phyloP scores from a whole-genome alignment of 2,888 invertebrate species.

The Anarsia innoxiella region DNA sequence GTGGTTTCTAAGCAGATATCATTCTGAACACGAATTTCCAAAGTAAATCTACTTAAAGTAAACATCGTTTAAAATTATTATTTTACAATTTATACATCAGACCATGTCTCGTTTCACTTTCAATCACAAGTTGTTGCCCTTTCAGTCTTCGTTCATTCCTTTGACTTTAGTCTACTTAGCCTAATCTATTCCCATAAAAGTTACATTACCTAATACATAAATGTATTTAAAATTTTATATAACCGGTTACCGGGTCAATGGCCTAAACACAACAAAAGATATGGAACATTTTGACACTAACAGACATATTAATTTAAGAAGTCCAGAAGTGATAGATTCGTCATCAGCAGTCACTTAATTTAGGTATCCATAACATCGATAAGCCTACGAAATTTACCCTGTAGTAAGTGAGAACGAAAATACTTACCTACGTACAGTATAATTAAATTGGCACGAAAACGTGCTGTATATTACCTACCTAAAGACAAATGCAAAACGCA shows the following conservation, averaged over 20 bases:
- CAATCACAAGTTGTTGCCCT: constrained; percentile 66
- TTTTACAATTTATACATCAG: constrained; percentile 49
- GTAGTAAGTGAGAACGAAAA: constrained; percentile 60
- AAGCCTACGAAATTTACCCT: constrained; percentile 48
- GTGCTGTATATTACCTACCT: constrained; percentile 33
- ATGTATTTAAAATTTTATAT: background rate
- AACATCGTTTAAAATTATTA: constrained; percentile 17
- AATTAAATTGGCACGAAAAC: constrained; percentile 57
- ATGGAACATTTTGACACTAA: too few relatives aligned
- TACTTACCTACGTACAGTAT: constrained; percentile 48
- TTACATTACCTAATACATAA: background rate
- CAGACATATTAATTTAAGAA: too few relatives aligned
- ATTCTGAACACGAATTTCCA: constrained; percentile 53
- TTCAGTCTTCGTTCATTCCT: constrained; percentile 63
- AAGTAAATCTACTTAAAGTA: constrained; percentile 24
- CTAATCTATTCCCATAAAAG: background rate
- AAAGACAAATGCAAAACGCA: constrained; percentile 31
- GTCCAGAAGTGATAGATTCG: too few relatives aligned
- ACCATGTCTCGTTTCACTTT: constrained; percentile 41
- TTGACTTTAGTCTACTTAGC: constrained; percentile 18
- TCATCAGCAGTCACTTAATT: too few relatives aligned
- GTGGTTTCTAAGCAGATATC: constrained; percentile 19
- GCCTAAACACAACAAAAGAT: too few relatives aligned
- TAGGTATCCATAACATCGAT: too few relatives aligned
- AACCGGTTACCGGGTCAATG: too few relatives aligned